These are phyloP conservation scores for Pseudocheirus occidentalis DNA, from an alignment of 2,797 vertebrate species.

Conservation along the genomic window DNA sequence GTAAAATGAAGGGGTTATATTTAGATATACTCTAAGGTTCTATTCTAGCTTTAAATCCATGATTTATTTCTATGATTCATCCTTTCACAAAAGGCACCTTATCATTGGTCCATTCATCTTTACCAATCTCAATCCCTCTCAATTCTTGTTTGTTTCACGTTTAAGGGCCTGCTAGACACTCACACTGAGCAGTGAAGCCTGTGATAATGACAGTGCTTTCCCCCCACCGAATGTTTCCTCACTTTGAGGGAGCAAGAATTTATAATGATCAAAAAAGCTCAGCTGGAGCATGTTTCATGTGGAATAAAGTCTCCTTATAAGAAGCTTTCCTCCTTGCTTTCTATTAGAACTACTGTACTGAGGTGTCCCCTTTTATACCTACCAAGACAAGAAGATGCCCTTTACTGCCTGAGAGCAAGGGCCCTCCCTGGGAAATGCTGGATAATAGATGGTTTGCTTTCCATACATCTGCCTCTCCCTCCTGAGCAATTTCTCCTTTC, in stretches of 20 bases:
- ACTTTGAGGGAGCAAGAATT: background rate
- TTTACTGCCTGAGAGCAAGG: background rate
- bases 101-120: constrained; percentile 45
- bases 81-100: constrained; percentile 50
- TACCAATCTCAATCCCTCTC: constrained; percentile 19
- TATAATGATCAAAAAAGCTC: constrained; percentile 24
- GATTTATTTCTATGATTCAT: background rate
- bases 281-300: constrained; percentile 30
- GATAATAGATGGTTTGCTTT: background rate
- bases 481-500: background rate
- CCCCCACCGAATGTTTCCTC: background rate
- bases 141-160: constrained; percentile 2
- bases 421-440: background rate
- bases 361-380: background rate
- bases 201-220: background rate
- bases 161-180: constrained; percentile 1
- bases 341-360: background rate
- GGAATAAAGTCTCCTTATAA: background rate
- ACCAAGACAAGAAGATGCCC: background rate
- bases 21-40: background rate
- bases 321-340: constrained; percentile 20
- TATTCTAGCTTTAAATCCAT: background rate
- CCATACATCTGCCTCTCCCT: background rate
- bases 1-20: background rate
- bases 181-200: background rate